phyloP scores from a whole-genome alignment of 2,113 vertebrate genomes.

The Trinectes maculatus region DNA sequence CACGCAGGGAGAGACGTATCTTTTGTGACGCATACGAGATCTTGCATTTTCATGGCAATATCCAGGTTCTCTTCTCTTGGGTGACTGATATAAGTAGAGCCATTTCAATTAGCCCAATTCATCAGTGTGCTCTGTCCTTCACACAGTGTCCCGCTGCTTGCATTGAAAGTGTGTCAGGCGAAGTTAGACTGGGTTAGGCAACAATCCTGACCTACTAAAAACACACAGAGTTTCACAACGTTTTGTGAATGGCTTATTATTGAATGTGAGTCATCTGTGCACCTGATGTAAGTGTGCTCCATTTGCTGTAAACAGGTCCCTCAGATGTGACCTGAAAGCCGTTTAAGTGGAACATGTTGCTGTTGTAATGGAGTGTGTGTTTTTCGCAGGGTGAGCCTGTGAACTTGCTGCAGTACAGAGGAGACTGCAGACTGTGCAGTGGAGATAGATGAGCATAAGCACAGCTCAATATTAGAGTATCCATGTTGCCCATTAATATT shows the following conservation, averaged over 20 bases:
- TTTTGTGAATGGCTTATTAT: constrained; percentile 4
- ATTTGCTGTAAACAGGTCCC: neutral
- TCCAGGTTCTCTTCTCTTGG: constrained; percentile 66
- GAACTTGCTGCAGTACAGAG: constrained; percentile 28
- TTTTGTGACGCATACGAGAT: neutral
- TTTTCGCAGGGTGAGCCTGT: constrained; percentile 21
- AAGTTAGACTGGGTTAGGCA: constrained; percentile 70
- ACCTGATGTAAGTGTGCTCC: neutral
- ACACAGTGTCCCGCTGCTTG: constrained; percentile 67
- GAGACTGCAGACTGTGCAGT: constrained; percentile 31
- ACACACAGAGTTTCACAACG: constrained; percentile 27
- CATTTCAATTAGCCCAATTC: constrained; percentile 79
- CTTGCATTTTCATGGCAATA: constrained; percentile 52
- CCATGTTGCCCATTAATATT: constrained; percentile 75
- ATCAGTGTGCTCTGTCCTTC: constrained; percentile 68
- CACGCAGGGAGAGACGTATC: neutral
- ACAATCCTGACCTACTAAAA: constrained; percentile 78
- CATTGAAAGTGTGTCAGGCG: constrained; percentile 76
- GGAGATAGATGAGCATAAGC: constrained; percentile 57
- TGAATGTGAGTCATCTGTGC: constrained; percentile 1
- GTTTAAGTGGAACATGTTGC: neutral
- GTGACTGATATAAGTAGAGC: constrained; percentile 73
- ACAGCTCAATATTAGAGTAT: constrained; percentile 63
- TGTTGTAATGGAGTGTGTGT: constrained; percentile 13
- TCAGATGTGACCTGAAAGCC: neutral